These are phyloP conservation scores for Dermochelys coriacea DNA, from an alignment of 2,797 vertebrate species.

Conservation along the genomic window DNA sequence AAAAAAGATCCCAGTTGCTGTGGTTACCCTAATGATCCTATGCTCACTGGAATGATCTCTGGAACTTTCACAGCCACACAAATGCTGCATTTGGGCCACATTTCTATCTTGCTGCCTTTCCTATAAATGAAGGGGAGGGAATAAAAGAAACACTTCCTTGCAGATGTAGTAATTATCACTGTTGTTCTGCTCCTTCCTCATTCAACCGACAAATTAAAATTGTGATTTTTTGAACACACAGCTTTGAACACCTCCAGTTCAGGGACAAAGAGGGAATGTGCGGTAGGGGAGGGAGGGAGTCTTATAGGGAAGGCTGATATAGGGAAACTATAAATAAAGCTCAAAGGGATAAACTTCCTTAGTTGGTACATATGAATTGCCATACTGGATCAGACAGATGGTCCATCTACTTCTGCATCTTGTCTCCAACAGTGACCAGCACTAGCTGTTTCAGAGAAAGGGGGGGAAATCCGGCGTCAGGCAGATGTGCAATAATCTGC, in stretches of 20 bases:
- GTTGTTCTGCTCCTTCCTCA: constrained; percentile 46
- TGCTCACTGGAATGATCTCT: constrained; percentile 43
- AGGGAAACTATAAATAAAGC: not conserved
- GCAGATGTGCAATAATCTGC: not conserved
- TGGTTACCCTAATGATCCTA: constrained; percentile 55
- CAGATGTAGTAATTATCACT: constrained; percentile 13
- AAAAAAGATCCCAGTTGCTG: constrained; percentile 32
- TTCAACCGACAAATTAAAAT: not conserved
- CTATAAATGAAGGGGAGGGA: not conserved
- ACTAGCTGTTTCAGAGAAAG: not conserved
- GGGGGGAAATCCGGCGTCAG: not conserved
- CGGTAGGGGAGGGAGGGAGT: constrained; percentile 41
- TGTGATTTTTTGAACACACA: constrained; percentile 3
- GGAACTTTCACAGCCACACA: constrained; percentile 26
- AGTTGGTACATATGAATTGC: not conserved
- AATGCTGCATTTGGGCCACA: constrained; percentile 14
- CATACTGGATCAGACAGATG: fast-evolving
- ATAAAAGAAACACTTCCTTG: not conserved
- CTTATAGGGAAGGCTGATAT: fast-evolving
- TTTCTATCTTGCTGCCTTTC: constrained; percentile 60
- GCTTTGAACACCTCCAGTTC: constrained; percentile 39
- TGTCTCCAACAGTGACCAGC: not conserved
- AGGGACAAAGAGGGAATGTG: constrained; percentile 28
- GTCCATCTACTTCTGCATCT: not conserved
- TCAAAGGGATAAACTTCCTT: not conserved